Conservation (phyloP, 2,888 invertebrate species). For the Hylaea fasciaria region DNA sequence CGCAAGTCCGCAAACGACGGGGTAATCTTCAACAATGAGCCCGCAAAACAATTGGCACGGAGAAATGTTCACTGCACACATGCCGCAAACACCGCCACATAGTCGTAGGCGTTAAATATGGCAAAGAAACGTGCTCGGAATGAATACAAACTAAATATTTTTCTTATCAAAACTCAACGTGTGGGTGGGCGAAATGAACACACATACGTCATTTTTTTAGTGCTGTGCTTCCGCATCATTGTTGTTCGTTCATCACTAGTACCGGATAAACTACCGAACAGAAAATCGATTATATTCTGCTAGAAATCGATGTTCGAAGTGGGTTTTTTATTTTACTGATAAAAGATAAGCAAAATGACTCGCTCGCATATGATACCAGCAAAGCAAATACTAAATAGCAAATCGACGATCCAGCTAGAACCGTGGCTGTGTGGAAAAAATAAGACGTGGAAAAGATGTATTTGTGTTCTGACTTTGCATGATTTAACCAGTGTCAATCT, state of each 20-base stretch:
- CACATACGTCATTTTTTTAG: conserved; percentile 56
- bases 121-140: conserved; percentile 62
- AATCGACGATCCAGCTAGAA: no score
- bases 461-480: no score
- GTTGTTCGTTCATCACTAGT: neutral
- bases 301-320: no score
- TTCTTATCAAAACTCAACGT: conserved; percentile 63
- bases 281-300: conserved; percentile 13
- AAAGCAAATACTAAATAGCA: no score
- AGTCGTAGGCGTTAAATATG: conserved; percentile 52
- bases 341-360: no score
- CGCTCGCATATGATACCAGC: no score
- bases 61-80: conserved; percentile 50
- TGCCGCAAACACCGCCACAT: conserved; percentile 54
- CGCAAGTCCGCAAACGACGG: conserved; percentile 53
- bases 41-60: conserved; percentile 52
- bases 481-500: no score
- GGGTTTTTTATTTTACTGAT: no score
- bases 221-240: conserved; percentile 37
- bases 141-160: conserved; percentile 61
- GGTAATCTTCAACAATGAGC: conserved; percentile 48
- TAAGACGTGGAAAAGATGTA: no score
- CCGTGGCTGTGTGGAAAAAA: no score
- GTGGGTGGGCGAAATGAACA: conserved; percentile 55
- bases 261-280: conserved; percentile 18